Evolutionary conservation across 23 tunicate species (phyloP), one percentile per base, ranked within the genome.

Genomic region (Clavelina lepadiformis): DNA sequence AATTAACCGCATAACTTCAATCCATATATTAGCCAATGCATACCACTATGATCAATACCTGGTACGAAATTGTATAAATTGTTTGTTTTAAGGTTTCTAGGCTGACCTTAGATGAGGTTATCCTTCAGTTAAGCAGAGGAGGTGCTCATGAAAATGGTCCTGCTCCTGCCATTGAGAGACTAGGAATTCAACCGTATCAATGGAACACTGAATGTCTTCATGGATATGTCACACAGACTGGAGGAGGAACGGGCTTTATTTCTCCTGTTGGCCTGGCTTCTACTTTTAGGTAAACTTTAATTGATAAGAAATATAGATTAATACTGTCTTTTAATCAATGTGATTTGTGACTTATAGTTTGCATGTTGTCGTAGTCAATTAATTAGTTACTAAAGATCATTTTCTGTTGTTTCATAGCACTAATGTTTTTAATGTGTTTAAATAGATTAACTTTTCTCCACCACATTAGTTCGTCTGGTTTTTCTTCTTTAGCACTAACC

Each of bases 151-250:
- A 38, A 19, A 85, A 88, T 41, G 96, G 96, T 11, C 96, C 96
- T 18, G 88, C 96, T 2, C 96, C 96, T 31, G 82, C 78, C 4
- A 88, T 88, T 25, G 72, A 37, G n/a, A 56, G 88, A 31, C 73
- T 88, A 24, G 77, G 82, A 4, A 72, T 88, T 31, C 51, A 59
- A 28, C 88, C 88, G 0, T 88, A 88, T 74, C 72, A 88, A 5
- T 88, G 96, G 96, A 80, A 76, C 50, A 80, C 85, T 24, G 96
- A 88, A 80, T 85, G 96, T 28, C 34, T 88, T 4, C 66, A 75
- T 25, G 96, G 96, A 5, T 88, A 88, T 51, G 61, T 70, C 64
- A n/a, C 72, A 13, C 31, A 31, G 0, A 67, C 35, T 11, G 69
- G 56, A 7, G 70, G 61, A 29, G 86, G 88, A 5, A 88, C 96